These are phyloP conservation scores for Orchesella cincta DNA, from an alignment of 1,140 invertebrate genomes.

Conservation along the genomic window DNA sequence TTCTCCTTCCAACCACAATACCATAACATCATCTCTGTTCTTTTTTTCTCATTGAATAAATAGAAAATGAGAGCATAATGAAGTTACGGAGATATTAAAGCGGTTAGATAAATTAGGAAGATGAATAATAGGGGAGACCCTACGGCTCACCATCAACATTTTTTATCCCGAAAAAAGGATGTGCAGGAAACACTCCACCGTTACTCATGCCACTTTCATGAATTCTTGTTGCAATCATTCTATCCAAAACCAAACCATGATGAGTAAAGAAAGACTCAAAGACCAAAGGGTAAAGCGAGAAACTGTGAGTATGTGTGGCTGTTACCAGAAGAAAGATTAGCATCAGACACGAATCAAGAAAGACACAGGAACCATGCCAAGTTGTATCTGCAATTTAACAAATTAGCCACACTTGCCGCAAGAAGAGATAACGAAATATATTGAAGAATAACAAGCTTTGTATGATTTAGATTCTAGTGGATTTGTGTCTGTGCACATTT, in stretches of 20 bases:
- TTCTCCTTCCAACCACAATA: too few relatives aligned
- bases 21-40: too few relatives aligned
- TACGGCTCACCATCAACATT: not conserved
- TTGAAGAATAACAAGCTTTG: too few relatives aligned
- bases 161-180: not conserved
- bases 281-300: not conserved
- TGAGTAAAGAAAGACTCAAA: not conserved
- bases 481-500: too few relatives aligned
- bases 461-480: too few relatives aligned
- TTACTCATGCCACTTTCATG: not conserved
- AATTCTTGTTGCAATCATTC: too few relatives aligned
- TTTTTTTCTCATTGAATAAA: too few relatives aligned
- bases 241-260: too few relatives aligned
- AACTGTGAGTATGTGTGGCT: not conserved
- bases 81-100: too few relatives aligned
- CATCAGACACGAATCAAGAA: not conserved
- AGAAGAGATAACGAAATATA: not conserved
- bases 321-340: constrained; percentile 2
- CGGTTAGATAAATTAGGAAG: too few relatives aligned
- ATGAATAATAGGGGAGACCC: not conserved
- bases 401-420: constrained; percentile 14
- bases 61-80: too few relatives aligned
- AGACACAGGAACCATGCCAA: constrained; percentile 20
- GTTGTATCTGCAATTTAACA: not conserved
- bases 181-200: too few relatives aligned